These are phyloP conservation scores for Dorcus parallelipipedus DNA, from an alignment of 2,888 invertebrate genomes.

Conservation along the genomic window DNA sequence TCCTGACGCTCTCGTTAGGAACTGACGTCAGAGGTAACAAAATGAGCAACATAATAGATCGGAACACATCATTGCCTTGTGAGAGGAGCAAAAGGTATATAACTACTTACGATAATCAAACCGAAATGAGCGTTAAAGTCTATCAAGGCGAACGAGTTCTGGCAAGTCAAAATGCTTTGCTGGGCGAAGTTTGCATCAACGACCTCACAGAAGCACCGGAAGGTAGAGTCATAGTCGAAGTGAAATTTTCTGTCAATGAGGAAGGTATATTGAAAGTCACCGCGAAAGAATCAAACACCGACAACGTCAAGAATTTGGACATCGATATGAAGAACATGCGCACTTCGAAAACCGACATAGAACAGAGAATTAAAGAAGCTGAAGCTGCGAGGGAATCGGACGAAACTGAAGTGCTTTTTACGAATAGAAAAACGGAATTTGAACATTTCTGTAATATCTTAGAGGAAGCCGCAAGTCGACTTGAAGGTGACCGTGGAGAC, in stretches of 20 bases:
- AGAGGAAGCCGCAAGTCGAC: too few relatives aligned
- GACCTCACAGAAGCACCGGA: background rate
- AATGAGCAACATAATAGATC: conserved; percentile 26
- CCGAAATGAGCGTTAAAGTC: background rate
- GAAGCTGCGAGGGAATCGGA: too few relatives aligned
- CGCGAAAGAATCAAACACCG: background rate
- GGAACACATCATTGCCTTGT: conserved; percentile 25
- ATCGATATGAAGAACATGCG: background rate
- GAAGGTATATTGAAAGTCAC: conserved; percentile 6
- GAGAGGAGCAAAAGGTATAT: background rate
- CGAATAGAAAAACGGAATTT: too few relatives aligned
- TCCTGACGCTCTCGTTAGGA: conserved; percentile 14
- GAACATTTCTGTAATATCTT: too few relatives aligned
- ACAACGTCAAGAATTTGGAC: background rate
- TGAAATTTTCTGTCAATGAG: conserved; percentile 5
- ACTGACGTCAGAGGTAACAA: conserved; percentile 18
- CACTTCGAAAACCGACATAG: too few relatives aligned
- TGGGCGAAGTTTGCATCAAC: conserved; percentile 4
- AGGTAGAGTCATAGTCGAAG: background rate
- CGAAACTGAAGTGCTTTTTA: too few relatives aligned
- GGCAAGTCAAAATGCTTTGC: conserved; percentile 1
- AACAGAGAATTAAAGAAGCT: too few relatives aligned
- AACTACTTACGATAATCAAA: conserved; percentile 24
- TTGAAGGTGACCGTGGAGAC: too few relatives aligned
- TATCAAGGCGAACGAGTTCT: conserved; percentile 6